Evolutionary conservation across 2,888 invertebrate genomes (phyloP).

Genomic region (Itoplectis maculator): DNA sequence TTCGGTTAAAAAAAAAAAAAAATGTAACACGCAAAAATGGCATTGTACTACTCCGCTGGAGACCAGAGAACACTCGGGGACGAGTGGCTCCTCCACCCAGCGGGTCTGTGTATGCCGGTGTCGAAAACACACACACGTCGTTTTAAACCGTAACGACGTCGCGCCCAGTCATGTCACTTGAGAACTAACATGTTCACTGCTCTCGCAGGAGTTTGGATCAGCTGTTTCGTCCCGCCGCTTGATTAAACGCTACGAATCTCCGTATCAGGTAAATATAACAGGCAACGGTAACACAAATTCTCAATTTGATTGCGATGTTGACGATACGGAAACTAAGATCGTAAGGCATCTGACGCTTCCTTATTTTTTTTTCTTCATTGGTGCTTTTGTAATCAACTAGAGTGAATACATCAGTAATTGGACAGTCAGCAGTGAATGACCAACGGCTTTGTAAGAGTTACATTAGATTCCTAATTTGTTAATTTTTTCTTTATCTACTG

Average conservation of each 20-base stretch:
- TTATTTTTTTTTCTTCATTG: too few species aligned
- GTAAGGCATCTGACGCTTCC: too few species aligned
- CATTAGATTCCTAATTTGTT: too few species aligned
- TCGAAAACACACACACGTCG: conserved; percentile 59
- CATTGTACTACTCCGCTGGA: conserved; percentile 21
- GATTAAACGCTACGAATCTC: conserved; percentile 55
- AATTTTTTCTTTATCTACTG: too few species aligned
- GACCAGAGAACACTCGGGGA: conserved; percentile 39
- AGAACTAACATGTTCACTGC: conserved; percentile 82
- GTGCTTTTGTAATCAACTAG: too few species aligned
- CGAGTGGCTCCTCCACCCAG: conserved; percentile 70
- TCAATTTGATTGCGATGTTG: too few species aligned
- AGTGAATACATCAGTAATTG: too few species aligned
- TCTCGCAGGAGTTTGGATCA: conserved; percentile 81
- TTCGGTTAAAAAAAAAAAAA: not conserved
- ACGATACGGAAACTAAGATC: too few species aligned
- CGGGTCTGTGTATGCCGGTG: conserved; percentile 64
- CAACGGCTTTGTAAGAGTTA: too few species aligned
- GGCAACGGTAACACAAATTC: too few species aligned
- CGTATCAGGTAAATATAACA: conserved; percentile 64
- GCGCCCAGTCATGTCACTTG: conserved; percentile 73
- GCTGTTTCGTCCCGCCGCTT: conserved; percentile 66
- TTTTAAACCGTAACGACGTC: conserved; percentile 60
- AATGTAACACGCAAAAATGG: conserved; percentile 14
- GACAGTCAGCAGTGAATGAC: too few species aligned